Evolutionary conservation across 2,113 vertebrate species (phyloP).

Genomic region (Epinephelus lanceolatus): DNA sequence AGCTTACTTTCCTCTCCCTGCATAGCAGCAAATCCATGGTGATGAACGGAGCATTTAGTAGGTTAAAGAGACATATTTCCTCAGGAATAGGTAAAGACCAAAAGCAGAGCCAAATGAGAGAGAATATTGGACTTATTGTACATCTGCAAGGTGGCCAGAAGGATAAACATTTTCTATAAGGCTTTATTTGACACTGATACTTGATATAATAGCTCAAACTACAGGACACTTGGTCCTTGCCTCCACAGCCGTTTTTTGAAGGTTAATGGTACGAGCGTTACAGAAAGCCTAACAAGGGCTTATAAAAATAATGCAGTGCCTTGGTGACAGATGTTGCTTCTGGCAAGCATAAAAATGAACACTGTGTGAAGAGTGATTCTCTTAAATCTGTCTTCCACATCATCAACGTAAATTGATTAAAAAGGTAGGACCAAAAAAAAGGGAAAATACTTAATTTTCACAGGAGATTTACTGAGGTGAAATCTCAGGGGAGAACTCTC

Average conservation of each 20-base stretch:
- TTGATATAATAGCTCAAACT: not conserved
- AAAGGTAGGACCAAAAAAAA: constrained; percentile 14
- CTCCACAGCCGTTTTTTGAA: constrained; percentile 13
- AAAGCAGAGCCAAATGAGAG: not conserved
- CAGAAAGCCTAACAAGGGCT: constrained; percentile 17
- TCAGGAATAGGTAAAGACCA: not conserved
- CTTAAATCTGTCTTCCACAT: not conserved
- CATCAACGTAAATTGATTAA: constrained; percentile 10
- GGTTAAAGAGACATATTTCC: too few species aligned
- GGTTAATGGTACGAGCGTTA: constrained; percentile 22
- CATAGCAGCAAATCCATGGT: too few species aligned
- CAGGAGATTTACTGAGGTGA: constrained; percentile 14
- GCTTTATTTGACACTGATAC: not conserved
- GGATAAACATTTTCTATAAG: not conserved
- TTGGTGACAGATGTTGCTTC: constrained; percentile 20
- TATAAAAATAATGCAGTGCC: constrained; percentile 25
- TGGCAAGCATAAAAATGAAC: constrained; percentile 5
- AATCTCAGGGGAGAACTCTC: constrained; percentile 8
- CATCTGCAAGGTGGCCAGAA: not conserved
- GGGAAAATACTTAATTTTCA: constrained; percentile 3
- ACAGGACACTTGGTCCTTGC: not conserved
- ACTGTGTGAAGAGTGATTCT: not conserved
- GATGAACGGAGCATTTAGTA: too few species aligned
- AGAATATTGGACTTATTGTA: not conserved
- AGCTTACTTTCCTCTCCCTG: too few species aligned